Percentiles rank a stretch among this genome's conserved stretches.
Conservation (phyloP, 2,888 invertebrate species). For the Polyploca ridens region DNA sequence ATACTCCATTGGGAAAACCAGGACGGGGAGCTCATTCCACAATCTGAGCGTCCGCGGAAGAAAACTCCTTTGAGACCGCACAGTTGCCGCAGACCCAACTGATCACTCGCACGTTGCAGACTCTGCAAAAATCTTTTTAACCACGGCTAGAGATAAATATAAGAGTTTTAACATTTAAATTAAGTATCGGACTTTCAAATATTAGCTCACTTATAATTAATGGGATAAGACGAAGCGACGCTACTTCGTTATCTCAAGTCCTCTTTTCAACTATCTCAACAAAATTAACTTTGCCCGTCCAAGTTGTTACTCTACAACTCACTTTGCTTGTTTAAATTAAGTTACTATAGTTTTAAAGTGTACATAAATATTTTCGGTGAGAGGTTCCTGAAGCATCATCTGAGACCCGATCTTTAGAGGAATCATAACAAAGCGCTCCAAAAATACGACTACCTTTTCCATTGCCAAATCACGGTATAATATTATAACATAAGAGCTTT, state of each 20-base stretch:
- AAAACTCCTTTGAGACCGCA: too few species aligned
- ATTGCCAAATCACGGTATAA: neutral
- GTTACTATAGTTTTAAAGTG: too few species aligned
- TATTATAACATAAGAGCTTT: too few species aligned
- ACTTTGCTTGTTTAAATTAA: neutral
- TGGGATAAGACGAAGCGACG: neutral
- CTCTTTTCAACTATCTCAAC: neutral
- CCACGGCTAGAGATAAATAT: too few species aligned
- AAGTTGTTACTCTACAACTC: neutral
- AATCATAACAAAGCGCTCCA: neutral
- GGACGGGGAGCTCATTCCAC: too few species aligned
- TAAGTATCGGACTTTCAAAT: neutral
- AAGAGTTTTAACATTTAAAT: neutral
- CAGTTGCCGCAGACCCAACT: too few species aligned
- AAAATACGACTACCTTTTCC: conserved; percentile 6
- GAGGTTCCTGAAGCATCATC: too few species aligned
- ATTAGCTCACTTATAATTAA: neutral
- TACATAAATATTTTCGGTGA: too few species aligned
- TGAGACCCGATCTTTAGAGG: neutral
- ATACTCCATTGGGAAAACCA: too few species aligned
- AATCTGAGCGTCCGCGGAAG: too few species aligned
- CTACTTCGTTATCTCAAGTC: neutral
- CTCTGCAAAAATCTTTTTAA: too few species aligned
- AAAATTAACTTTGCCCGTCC: neutral
- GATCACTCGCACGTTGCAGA: too few species aligned